Percentiles rank a stretch among this genome's conserved stretches.
Evolutionary conservation across 2,888 invertebrate genomes (phyloP).

Genomic region (Schizotus pectinicornis): DNA sequence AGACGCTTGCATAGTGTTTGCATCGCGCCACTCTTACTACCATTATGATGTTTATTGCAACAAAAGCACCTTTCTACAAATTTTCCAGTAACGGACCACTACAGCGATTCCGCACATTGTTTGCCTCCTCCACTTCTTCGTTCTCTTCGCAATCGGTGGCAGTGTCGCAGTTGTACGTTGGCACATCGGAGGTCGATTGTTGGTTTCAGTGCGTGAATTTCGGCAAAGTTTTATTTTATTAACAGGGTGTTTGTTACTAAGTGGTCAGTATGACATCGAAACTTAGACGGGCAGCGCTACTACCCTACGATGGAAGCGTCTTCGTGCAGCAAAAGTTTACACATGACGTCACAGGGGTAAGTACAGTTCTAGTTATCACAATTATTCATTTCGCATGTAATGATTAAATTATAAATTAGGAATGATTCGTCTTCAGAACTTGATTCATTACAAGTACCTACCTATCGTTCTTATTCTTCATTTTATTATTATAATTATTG

Average conservation of each 20-base stretch:
- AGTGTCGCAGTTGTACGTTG: conserved; percentile 18
- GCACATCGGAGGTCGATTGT: conserved; percentile 1
- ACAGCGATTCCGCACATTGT: conserved; percentile 7
- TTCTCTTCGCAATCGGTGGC: conserved; percentile 19
- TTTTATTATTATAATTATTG: no score
- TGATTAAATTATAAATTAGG: no score
- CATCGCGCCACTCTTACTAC: conserved; percentile 14
- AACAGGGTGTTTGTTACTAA: conserved; percentile 5
- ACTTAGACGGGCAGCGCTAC: conserved; percentile 56
- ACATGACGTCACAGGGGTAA: conserved; percentile 21
- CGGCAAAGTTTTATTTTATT: no score
- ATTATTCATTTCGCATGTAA: no score
- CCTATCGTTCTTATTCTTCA: no score
- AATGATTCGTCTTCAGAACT: no score
- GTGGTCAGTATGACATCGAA: conserved; percentile 54
- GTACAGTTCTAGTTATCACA: background rate
- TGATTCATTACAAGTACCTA: no score
- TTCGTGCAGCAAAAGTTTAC: conserved; percentile 24
- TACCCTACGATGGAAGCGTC: conserved; percentile 40
- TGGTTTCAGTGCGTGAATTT: conserved; percentile 13
- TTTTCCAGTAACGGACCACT: background rate
- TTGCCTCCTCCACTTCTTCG: conserved; percentile 15
- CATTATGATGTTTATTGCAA: no score
- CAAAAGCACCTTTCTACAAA: background rate
- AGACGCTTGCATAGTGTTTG: background rate